Evolutionary conservation across 2,888 invertebrate species (phyloP).

Genomic region (Celastrina argiolus): DNA sequence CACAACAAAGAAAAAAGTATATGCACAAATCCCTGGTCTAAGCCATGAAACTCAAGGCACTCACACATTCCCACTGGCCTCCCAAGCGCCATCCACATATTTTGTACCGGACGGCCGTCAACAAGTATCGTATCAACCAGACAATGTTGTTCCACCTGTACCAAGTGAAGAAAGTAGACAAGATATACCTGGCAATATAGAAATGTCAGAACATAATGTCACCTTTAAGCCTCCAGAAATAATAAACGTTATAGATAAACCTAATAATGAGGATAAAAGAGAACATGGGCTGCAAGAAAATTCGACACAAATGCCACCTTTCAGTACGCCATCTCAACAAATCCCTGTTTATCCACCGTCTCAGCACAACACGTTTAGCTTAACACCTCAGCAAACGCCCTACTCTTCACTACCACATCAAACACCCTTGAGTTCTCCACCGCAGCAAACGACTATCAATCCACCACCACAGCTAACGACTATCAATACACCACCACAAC

Average conservation of each 20-base stretch:
- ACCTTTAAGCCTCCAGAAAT: not conserved
- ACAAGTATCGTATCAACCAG: not conserved
- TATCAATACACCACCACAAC: slow-evolving; percentile 59
- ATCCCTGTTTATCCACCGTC: not conserved
- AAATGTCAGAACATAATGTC: not conserved
- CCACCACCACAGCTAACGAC: slow-evolving; percentile 23
- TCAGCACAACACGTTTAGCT: slow-evolving; percentile 42
- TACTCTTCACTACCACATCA: slow-evolving; percentile 9
- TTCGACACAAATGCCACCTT: slow-evolving; percentile 5
- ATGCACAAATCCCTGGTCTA: slow-evolving; percentile 88
- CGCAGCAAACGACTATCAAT: not conserved
- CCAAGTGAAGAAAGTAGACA: not conserved
- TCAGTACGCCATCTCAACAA: slow-evolving; percentile 5
- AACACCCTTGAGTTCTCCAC: slow-evolving; percentile 42
- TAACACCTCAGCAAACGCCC: slow-evolving; percentile 49
- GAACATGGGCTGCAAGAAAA: not conserved
- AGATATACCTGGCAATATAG: not conserved
- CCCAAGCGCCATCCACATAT: slow-evolving; percentile 27
- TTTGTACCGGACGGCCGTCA: slow-evolving; percentile 28
- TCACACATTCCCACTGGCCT: slow-evolving; percentile 33
- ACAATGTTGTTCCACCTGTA: not conserved
- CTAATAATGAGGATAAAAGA: not conserved
- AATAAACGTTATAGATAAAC: not conserved
- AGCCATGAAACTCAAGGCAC: slow-evolving; percentile 55
- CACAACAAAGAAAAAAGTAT: slow-evolving; percentile 82